A percentile compares a stretch with the other conserved stretches of the same genome.
Conservation (phyloP, 2,888 invertebrate genomes). For the Tenthredo notha region DNA sequence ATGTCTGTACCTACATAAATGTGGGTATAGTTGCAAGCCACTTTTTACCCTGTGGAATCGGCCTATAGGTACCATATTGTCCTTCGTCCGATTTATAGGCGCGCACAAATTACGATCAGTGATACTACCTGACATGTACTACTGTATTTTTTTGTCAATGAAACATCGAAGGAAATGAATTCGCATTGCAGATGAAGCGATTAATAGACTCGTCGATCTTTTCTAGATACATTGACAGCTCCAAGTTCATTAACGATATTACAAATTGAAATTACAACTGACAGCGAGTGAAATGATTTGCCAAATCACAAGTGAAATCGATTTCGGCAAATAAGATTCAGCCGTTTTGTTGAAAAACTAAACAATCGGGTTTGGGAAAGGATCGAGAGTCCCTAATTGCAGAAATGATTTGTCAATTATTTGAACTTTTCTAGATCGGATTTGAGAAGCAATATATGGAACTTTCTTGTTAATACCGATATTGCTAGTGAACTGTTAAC, state of each 20-base stretch:
- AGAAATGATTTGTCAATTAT: background rate
- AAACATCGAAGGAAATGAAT: background rate
- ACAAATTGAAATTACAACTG: background rate
- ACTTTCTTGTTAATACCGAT: background rate
- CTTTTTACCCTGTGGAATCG: background rate
- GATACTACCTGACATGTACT: background rate
- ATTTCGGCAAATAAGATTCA: background rate
- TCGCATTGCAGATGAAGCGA: background rate
- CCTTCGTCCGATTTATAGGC: background rate
- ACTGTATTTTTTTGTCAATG: background rate
- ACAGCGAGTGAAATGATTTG: background rate
- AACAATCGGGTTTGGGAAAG: background rate
- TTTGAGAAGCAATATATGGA: background rate
- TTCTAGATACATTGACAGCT: background rate
- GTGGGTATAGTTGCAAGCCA: background rate
- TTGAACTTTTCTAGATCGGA: background rate
- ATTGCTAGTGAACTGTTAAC: background rate
- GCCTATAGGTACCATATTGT: background rate
- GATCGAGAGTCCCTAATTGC: background rate
- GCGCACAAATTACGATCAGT: background rate
- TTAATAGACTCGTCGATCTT: background rate
- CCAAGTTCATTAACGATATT: background rate
- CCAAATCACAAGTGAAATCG: background rate
- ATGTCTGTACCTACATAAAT: background rate
- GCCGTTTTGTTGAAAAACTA: background rate